Evolutionary conservation across 2,888 invertebrate species (phyloP), one percentile per base, ranked within the genome.

Genomic region (Agriopis marginaria): DNA sequence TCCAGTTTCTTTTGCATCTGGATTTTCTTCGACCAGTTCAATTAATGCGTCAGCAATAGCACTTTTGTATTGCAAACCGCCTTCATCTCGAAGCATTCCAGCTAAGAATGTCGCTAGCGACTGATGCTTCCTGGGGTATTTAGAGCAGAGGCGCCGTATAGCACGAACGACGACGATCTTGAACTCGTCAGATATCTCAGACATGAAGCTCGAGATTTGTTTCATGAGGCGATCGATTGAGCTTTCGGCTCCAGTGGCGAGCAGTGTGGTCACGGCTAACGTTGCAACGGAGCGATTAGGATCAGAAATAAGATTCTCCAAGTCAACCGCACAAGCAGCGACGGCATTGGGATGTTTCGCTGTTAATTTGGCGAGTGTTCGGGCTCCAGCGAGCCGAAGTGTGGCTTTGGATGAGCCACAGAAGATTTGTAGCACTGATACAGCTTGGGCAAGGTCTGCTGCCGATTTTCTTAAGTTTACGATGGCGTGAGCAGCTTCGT

Each of bases 131-230:
- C 99, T 95, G 0, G 99, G 99, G 88, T 99, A 99, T 87, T 99
- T 99, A 56, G 98, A 96, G 83, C 99, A 99, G 5, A 99, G 93
- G 0, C 98, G 97, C 76, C 97, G 94, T 63, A 97, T 97, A 0
- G 97, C 99, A 89, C 99, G 97, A 0, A 99, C 99, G 0, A 99
- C 99, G 0, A 99, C 99, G 58, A 99, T 98, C 93, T 99, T 99
- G 87, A 99, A 99, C 92, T 99, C 99, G 89, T 99, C 99, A 0
- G 99, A 98, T 77, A 99, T 99, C 93, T 99, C 99, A 0, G 98
- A 98, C 65, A 99, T 99, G 88, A 99, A 99, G 11, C 98, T 97
- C 0, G 99, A 98, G 77, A 99, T 99, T 91, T 99, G 99, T 89
- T 99, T 99, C 99, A 99, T 99, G 14, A 99, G 93, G 64, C 99